Evolutionary conservation across 37 sponge, comb jelly and placozoan species (phyloP).

Genomic region (Beroe forskalii): DNA sequence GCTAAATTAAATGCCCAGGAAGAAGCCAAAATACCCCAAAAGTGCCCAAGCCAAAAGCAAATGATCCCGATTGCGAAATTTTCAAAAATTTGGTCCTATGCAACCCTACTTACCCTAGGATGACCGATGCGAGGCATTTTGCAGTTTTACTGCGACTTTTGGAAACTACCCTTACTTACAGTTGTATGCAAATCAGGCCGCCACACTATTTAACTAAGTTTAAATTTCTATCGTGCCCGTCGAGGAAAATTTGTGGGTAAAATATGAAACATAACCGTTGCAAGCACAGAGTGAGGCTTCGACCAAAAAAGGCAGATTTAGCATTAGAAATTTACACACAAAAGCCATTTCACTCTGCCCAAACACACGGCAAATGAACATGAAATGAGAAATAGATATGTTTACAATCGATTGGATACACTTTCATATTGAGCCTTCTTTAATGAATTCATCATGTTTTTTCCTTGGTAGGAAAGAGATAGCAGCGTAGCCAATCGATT

Average conservation of each 20-base stretch:
- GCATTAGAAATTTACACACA: no score
- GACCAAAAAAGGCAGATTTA: no score
- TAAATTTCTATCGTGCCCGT: conserved; percentile 15
- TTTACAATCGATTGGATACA: conserved; percentile 22
- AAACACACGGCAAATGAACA: not conserved
- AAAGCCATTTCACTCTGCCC: conserved; percentile 16
- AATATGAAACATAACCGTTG: not conserved
- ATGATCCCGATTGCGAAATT: conserved; percentile 3
- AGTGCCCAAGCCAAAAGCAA: not conserved
- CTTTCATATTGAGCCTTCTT: no score
- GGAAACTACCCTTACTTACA: conserved; percentile 39
- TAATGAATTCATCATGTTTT: no score
- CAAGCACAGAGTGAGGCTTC: conserved; percentile 1
- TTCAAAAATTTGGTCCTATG: conserved; percentile 61
- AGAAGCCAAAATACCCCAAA: not conserved
- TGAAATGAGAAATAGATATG: no score
- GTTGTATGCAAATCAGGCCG: no score
- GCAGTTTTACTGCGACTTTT: conserved; percentile 45
- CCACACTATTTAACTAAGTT: no score
- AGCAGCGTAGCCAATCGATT: no score
- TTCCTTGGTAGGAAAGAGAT: no score
- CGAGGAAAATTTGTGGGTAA: conserved; percentile 3
- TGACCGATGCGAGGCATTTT: conserved; percentile 50
- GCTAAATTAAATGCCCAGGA: not conserved
- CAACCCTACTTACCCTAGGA: conserved; percentile 21